A percentile compares a stretch with the other conserved stretches of the same genome.
Evolutionary conservation across 1,140 invertebrate genomes (phyloP).

Genomic region (Rhagoletis pomonella): DNA sequence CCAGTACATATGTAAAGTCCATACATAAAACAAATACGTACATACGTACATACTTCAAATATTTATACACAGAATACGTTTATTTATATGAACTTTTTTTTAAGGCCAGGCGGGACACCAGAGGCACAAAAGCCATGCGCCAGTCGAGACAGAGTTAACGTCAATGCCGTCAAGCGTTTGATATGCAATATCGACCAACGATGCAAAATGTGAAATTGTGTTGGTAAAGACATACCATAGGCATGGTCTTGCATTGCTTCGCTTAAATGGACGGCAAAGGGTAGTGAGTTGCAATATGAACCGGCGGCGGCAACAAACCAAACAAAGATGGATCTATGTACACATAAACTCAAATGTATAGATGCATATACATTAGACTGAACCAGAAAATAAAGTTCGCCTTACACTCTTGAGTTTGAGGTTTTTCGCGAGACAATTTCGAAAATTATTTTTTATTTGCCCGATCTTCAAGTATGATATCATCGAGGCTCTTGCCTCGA

Average conservation of each 20-base stretch:
- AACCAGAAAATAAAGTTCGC: no score
- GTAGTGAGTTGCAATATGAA: not conserved
- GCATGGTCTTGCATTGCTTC: not conserved
- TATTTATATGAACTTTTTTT: not conserved
- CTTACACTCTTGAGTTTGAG: no score
- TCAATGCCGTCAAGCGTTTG: slow-evolving; percentile 9
- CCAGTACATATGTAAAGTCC: no score
- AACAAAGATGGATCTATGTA: slow-evolving; percentile 30
- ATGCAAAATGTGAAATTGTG: not conserved
- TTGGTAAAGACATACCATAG: not conserved
- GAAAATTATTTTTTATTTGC: no score
- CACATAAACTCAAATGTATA: not conserved
- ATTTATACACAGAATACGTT: not conserved
- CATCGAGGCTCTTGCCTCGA: no score
- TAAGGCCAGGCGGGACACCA: not conserved
- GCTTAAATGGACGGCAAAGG: not conserved
- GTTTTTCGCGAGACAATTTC: no score
- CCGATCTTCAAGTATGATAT: no score
- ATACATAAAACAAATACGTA: no score
- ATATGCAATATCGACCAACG: not conserved
- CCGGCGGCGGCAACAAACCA: not conserved
- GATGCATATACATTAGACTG: no score
- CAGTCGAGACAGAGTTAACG: slow-evolving; percentile 24
- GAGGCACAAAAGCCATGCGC: not conserved
- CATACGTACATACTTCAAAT: not conserved